Evolutionary conservation across 2,113 vertebrate species (phyloP).

Genomic region (Lonchura striata): DNA sequence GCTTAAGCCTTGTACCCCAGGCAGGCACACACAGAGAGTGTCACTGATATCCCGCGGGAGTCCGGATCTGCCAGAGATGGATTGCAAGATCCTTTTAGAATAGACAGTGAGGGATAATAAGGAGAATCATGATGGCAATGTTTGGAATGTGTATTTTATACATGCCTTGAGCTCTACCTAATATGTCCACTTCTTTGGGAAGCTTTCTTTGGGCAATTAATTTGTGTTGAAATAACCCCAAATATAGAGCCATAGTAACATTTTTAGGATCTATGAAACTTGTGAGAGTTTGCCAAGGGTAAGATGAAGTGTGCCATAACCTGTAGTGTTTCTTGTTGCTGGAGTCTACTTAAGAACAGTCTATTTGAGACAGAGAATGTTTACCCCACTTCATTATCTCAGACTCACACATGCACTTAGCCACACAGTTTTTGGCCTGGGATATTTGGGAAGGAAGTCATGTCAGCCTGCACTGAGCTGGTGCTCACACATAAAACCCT

Average conservation of each 20-base stretch:
- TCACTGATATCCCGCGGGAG: background rate
- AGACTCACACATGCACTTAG: background rate
- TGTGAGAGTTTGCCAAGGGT: background rate
- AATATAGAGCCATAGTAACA: background rate
- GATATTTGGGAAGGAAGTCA: background rate
- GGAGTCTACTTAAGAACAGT: background rate
- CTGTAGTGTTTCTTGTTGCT: background rate
- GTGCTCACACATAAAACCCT: background rate
- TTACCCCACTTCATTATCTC: background rate
- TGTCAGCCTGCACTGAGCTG: background rate
- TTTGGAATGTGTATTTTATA: background rate
- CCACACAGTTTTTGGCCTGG: background rate
- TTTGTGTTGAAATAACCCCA: background rate
- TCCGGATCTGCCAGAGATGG: background rate
- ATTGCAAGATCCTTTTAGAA: background rate
- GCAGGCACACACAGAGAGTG: background rate
- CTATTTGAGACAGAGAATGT: background rate
- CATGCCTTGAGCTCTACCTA: background rate
- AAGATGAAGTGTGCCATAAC: background rate
- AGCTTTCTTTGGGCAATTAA: background rate
- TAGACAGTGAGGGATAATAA: background rate
- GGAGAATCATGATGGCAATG: background rate
- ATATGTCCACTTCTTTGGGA: background rate
- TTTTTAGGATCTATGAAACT: background rate
- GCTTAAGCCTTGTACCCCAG: background rate